Evolutionary conservation across 2,113 vertebrate species (phyloP).

Genomic region (Alexandromys fortis): DNA sequence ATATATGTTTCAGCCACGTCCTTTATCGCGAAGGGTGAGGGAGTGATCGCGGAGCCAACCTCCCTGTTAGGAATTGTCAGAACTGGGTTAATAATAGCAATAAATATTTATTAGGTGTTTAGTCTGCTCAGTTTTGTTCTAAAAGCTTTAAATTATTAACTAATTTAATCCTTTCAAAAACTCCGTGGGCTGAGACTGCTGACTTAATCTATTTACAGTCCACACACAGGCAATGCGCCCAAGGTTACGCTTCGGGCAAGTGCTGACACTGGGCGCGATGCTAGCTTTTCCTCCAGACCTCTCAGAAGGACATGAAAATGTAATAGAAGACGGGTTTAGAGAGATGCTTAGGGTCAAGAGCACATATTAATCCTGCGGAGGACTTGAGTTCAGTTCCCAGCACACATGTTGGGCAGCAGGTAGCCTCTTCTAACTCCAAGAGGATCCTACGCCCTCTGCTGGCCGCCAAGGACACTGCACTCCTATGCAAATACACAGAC

Average conservation of each 20-base stretch:
- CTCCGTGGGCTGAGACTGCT: slow-evolving; percentile 38
- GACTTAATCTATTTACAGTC: slow-evolving; percentile 65
- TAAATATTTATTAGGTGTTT: slow-evolving; percentile 72
- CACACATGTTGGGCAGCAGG: neutral
- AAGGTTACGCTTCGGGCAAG: neutral
- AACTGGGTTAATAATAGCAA: slow-evolving; percentile 60
- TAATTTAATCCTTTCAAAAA: slow-evolving; percentile 63
- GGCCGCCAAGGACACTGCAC: neutral
- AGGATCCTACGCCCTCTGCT: neutral
- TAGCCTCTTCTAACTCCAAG: neutral
- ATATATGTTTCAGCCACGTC: neutral
- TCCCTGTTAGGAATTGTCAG: slow-evolving; percentile 60
- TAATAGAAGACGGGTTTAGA: neutral
- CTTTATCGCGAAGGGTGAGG: neutral
- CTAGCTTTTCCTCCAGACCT: neutral
- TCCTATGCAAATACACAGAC: neutral
- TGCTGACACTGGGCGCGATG: fast-evolving
- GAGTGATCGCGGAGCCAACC: slow-evolving; percentile 30
- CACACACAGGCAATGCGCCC: neutral
- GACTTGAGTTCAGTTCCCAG: neutral
- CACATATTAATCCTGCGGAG: neutral
- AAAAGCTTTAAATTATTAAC: slow-evolving; percentile 72
- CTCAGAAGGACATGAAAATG: neutral
- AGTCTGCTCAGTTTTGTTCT: neutral
- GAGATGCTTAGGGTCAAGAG: neutral